These are phyloP conservation scores for Caenorhabditis sp. DNA, from an alignment of 2,888 invertebrate genomes.

Conservation along the genomic window DNA sequence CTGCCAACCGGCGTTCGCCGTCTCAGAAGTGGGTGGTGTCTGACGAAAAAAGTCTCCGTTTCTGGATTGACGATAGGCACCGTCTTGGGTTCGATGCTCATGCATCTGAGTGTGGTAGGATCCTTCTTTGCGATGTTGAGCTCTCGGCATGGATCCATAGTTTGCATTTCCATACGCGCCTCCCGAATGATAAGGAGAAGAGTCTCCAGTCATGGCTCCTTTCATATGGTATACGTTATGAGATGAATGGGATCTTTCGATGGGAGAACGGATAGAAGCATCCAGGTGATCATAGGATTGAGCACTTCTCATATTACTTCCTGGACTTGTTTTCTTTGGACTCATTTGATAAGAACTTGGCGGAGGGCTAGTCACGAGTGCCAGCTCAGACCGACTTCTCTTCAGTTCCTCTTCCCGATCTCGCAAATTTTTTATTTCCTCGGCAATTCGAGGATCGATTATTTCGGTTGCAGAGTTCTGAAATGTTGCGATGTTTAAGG, in stretches of 20 bases:
- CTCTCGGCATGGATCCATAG: conserved; percentile 63
- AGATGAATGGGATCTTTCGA: conserved; percentile 67
- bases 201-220: conserved; percentile 24
- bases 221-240: conserved; percentile 64
- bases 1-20: conserved; percentile 64
- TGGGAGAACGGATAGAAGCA: conserved; percentile 46
- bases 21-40: conserved; percentile 61
- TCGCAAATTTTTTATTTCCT: conserved; percentile 85
- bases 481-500: neutral
- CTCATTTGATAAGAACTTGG: conserved; percentile 63
- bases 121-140: conserved; percentile 40
- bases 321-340: conserved; percentile 44
- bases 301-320: conserved; percentile 64
- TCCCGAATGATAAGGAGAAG: conserved; percentile 37
- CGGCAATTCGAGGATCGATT: conserved; percentile 75
- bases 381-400: conserved; percentile 78
- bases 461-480: conserved; percentile 70
- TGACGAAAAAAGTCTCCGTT: conserved; percentile 63
- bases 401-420: conserved; percentile 85
- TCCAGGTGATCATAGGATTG: conserved; percentile 72
- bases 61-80: conserved; percentile 39
- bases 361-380: conserved; percentile 64
- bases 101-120: conserved; percentile 40
- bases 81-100: conserved; percentile 36
- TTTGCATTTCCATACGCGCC: conserved; percentile 35